Evolutionary conservation across 2,113 vertebrate species (phyloP).

Genomic region (Dicaeum eximium): DNA sequence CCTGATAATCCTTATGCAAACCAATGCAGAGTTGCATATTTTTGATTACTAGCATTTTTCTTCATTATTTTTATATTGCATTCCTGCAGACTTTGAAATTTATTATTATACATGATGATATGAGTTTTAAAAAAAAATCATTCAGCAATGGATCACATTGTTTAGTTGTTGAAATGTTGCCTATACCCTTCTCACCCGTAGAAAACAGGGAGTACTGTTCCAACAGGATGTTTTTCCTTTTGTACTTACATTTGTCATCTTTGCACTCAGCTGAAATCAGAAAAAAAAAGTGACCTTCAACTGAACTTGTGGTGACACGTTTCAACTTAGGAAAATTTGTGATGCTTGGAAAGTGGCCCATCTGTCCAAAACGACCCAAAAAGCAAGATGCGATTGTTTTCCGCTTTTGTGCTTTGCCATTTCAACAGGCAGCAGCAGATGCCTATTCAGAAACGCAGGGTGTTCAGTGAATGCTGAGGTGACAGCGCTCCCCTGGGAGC

Average conservation of each 20-base stretch:
- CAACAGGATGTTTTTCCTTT: constrained; percentile 46
- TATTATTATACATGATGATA: neutral
- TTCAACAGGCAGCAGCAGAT: neutral
- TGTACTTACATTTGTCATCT: constrained; percentile 31
- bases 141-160: neutral
- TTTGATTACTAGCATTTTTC: neutral
- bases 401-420: neutral
- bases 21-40: neutral
- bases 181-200: neutral
- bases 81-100: neutral
- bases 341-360: constrained; percentile 28
- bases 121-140: neutral
- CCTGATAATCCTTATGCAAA: neutral
- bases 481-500: neutral
- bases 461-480: rapidly evolving
- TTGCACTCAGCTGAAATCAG: neutral
- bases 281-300: neutral
- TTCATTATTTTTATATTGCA: neutral
- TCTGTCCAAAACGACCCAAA: constrained; percentile 7
- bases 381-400: neutral
- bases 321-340: constrained; percentile 23
- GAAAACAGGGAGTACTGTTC: constrained; percentile 49
- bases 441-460: neutral
- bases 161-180: constrained; percentile 8
- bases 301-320: neutral